Conservation (phyloP, 2,797 vertebrate species). For the Pempheris klunzingeri region DNA sequence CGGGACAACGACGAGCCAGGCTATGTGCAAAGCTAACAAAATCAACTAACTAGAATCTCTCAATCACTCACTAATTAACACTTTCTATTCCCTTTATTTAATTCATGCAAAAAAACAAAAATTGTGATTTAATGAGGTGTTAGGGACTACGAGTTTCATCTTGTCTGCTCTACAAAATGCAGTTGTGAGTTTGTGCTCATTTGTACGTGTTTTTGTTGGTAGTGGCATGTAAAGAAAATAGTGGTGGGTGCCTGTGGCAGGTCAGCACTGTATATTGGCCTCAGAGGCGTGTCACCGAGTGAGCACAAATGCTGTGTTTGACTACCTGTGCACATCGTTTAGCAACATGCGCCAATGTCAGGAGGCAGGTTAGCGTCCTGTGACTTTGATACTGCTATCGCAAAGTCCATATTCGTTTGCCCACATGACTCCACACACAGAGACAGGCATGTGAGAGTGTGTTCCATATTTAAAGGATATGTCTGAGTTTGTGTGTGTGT, state of each 20-base stretch:
- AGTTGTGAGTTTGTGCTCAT: constrained; percentile 5
- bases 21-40: background rate
- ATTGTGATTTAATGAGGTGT: background rate
- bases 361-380: constrained; percentile 46
- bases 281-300: constrained; percentile 26
- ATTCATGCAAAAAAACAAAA: background rate
- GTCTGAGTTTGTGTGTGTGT: constrained; percentile 34
- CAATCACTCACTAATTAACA: too few relatives aligned
- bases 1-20: background rate
- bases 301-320: constrained; percentile 23
- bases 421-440: constrained; percentile 60
- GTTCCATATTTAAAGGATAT: constrained; percentile 60
- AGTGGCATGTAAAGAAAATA: constrained; percentile 17
- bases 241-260: constrained; percentile 8
- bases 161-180: background rate
- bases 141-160: too few relatives aligned
- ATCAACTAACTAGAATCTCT: background rate
- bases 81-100: background rate
- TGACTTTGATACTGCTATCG: constrained; percentile 60
- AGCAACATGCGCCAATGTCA: constrained; percentile 29
- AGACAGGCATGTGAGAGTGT: constrained; percentile 44
- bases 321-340: constrained; percentile 41
- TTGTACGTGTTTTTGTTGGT: background rate
- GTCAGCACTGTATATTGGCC: constrained; percentile 20
- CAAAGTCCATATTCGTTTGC: constrained; percentile 52